phyloP scores from a whole-genome alignment of 1,140 invertebrate genomes.

The Latrodectus geometricus region DNA sequence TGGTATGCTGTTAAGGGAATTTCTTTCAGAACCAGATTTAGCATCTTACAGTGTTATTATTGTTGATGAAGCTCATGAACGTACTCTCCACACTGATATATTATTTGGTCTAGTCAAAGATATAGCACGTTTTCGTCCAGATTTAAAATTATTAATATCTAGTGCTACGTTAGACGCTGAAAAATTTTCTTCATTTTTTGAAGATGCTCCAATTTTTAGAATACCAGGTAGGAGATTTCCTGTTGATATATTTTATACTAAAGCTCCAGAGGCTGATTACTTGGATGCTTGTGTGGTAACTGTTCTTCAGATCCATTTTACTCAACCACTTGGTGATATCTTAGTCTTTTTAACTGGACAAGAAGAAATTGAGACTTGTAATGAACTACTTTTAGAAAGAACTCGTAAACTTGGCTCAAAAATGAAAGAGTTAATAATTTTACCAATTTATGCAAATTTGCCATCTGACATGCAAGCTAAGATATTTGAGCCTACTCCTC shows the following conservation, averaged over 20 bases:
- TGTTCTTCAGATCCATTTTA: conserved; percentile 95
- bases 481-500: conserved; percentile 84
- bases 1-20: conserved; percentile 97
- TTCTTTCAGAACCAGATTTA: conserved; percentile 96
- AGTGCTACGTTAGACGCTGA: conserved; percentile 98
- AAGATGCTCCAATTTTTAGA: conserved; percentile 97
- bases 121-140: conserved; percentile 92
- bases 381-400: conserved; percentile 91
- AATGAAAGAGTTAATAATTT: conserved; percentile 91
- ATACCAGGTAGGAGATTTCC: conserved; percentile 89
- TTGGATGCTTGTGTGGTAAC: conserved; percentile 97
- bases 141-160: conserved; percentile 96
- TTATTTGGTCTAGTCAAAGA: conserved; percentile 99
- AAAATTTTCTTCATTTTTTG: conserved; percentile 99
- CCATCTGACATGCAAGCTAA: conserved; percentile 99
- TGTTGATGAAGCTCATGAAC: conserved; percentile 99
- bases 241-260: conserved; percentile 98
- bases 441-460: conserved; percentile 98
- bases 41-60: conserved; percentile 96
- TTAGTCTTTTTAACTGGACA: conserved; percentile 95
- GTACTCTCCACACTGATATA: conserved; percentile 98
- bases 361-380: conserved; percentile 96
- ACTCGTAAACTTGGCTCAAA: conserved; percentile 90
- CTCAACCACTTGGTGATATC: conserved; percentile 94
- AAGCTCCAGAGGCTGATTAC: conserved; percentile 98